Conservation (phyloP, 2,888 invertebrate species). For the Orthonychiurus folsomi region DNA sequence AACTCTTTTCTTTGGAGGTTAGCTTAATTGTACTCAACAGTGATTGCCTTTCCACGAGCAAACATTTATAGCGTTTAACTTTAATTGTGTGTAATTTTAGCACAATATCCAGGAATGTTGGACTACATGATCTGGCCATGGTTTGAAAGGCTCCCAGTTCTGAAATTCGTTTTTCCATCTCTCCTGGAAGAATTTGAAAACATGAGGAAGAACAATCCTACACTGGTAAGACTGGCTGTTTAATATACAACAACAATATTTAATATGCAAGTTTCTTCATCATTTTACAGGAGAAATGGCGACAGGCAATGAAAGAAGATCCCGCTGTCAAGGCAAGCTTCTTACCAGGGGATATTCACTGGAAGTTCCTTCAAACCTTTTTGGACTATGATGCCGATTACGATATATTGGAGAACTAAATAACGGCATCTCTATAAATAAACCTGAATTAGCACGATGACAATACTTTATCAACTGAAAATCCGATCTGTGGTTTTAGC, state of each 20-base stretch:
- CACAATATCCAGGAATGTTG: constrained; percentile 62
- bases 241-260: constrained; percentile 6
- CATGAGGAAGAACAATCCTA: constrained; percentile 16
- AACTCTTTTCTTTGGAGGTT: constrained; percentile 45
- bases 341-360: constrained; percentile 60
- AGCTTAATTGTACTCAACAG: constrained; percentile 9
- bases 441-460: neutral
- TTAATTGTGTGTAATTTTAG: no score
- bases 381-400: constrained; percentile 60
- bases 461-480: constrained; percentile 6
- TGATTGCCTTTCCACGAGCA: no score
- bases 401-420: constrained; percentile 45
- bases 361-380: constrained; percentile 56
- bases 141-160: constrained; percentile 59
- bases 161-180: constrained; percentile 48
- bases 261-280: constrained; percentile 4
- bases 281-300: constrained; percentile 57
- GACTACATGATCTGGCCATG: constrained; percentile 82
- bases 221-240: constrained; percentile 21
- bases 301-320: constrained; percentile 59
- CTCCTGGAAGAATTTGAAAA: constrained; percentile 17
- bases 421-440: neutral
- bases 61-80: no score
- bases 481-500: constrained; percentile 1
- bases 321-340: constrained; percentile 59